Percentiles rank a stretch among this genome's conserved stretches.
Evolutionary conservation across 2,888 invertebrate species (phyloP).

Genomic region (Orchestes rusci): DNA sequence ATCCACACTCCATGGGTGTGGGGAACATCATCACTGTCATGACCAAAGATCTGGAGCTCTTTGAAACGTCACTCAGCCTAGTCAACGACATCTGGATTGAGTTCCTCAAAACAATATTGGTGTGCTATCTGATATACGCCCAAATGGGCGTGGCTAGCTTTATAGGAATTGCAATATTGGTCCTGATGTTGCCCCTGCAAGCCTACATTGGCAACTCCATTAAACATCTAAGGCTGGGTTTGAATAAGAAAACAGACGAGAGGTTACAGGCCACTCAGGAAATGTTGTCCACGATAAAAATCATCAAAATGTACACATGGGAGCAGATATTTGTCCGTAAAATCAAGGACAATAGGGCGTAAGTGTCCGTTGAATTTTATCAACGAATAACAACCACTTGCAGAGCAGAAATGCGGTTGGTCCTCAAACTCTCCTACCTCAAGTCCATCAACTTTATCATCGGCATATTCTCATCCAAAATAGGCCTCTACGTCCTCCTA

Average conservation of each 20-base stretch:
- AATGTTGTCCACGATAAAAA: conserved; percentile 33
- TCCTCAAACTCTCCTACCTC: conserved; percentile 27
- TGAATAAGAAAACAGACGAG: conserved; percentile 36
- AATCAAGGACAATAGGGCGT: conserved; percentile 48
- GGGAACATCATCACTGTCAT: conserved; percentile 76
- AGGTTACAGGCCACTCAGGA: conserved; percentile 35
- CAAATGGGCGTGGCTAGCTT: conserved; percentile 48
- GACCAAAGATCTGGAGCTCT: conserved; percentile 86
- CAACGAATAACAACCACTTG: conserved; percentile 6
- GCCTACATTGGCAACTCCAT: conserved; percentile 27
- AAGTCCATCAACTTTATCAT: conserved; percentile 33
- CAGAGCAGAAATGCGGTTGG: conserved; percentile 31
- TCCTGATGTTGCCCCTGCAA: conserved; percentile 31
- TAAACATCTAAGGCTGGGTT: conserved; percentile 28
- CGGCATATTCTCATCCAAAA: conserved; percentile 32
- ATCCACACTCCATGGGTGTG: conserved; percentile 27
- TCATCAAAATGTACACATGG: conserved; percentile 38
- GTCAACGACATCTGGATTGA: conserved; percentile 90
- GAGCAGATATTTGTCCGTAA: conserved; percentile 35
- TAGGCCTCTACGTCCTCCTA: conserved; percentile 32
- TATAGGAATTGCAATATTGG: conserved; percentile 48
- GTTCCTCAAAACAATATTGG: conserved; percentile 71
- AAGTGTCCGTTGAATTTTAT: conserved; percentile 12
- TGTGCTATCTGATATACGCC: conserved; percentile 69
- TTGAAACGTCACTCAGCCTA: conserved; percentile 80